Evolutionary conservation across 2,797 vertebrate species (phyloP), one percentile per base, ranked within the genome.

Genomic region (Acrossocheilus wenchowensis): DNA sequence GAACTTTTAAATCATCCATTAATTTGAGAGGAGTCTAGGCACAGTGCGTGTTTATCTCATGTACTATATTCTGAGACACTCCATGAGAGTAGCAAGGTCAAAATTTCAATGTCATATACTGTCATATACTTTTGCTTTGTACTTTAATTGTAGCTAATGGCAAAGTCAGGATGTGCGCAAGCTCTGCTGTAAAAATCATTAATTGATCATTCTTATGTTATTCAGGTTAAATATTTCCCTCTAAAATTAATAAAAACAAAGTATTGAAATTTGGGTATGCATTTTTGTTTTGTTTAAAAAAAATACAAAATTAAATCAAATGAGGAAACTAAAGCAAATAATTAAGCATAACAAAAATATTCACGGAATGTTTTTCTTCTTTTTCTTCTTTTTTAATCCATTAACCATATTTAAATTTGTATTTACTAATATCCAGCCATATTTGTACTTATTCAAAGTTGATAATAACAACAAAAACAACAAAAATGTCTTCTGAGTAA

Each of bases 141-240:
- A 85, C 57, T 91, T 86, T 89, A 85, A 85, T 87, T 90, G 84
- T 87, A 72, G 54, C 85, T 86, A 50, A 86, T 80, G 74, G 84
- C 87, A 89, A 86, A 81, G 86, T 87, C 71, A 89, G 80, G 34
- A 78, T 21, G 79, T 72, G 74, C 4, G 4, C 15, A 41, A 78
- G 30, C 50, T 36, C 26, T 34, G 50, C 62, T 73, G 69, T 62
- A 57, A 62, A 74, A 39, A 87, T 77, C 21, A 30, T 87, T 79
- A 68, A 64, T 57, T 88, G 83, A 77, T 57, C 52, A 26, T 39
- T 54, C 54, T 82, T 34, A 39, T 36, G 11, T 60, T 69, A 50
- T 39, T 73, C 10, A 1, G 77, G 26, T 64, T 72, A 60, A 68
- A 11, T 72, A 80, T 60, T 17, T 17, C 1, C 39, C n/a, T 9